These are phyloP conservation scores for Amazona vittata DNA, from an alignment of 2,113 vertebrate genomes.

Conservation along the genomic window DNA sequence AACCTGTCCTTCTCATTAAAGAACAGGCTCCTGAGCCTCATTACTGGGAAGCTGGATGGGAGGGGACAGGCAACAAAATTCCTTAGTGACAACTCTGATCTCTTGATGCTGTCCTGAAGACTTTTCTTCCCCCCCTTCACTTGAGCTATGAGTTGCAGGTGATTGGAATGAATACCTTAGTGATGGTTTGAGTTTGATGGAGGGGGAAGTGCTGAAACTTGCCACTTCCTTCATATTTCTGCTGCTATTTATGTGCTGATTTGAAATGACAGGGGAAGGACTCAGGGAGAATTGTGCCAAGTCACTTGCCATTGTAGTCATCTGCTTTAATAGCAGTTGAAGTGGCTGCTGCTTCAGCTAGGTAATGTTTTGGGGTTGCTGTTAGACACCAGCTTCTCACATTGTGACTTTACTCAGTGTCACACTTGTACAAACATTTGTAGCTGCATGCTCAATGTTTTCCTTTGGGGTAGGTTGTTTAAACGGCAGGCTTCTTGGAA, in stretches of 20 bases:
- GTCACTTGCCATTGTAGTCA: background rate
- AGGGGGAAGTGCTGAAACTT: background rate
- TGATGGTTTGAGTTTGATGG: background rate
- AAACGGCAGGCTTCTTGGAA: background rate
- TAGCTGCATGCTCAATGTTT: background rate
- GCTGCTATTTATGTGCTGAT: background rate
- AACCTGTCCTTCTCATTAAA: background rate
- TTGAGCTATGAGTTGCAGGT: background rate
- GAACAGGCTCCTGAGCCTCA: background rate
- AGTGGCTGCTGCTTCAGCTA: background rate
- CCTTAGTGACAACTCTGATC: background rate
- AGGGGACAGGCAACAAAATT: background rate
- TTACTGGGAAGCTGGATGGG: background rate
- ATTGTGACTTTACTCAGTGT: background rate
- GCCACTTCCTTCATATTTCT: background rate
- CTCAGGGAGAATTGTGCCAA: fast-evolving
- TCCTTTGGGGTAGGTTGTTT: background rate
- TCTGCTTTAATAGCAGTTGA: background rate
- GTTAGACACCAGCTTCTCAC: background rate
- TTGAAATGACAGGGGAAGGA: background rate
- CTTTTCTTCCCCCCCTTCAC: background rate
- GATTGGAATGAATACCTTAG: background rate
- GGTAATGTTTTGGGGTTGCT: background rate
- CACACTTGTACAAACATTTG: background rate
- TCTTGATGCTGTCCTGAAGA: background rate